Conservation (phyloP, 1,140 invertebrate genomes). For the Hypothenemus hampei region DNA sequence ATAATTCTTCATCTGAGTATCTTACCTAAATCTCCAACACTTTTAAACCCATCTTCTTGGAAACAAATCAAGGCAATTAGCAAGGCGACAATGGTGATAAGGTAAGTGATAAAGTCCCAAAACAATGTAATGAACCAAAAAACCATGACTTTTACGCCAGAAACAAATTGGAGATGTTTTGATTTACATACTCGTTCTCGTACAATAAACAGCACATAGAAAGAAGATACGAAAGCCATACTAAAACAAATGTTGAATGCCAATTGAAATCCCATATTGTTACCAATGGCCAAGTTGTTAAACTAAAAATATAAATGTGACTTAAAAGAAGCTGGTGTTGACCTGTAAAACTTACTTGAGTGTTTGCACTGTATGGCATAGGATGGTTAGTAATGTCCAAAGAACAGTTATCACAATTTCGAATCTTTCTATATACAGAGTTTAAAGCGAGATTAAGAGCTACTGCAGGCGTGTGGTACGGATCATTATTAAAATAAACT, state of each 20-base stretch:
- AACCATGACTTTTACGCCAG: slow-evolving; percentile 64
- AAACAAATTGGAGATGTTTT: slow-evolving; percentile 68
- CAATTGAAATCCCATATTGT: slow-evolving; percentile 54
- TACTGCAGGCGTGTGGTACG: slow-evolving; percentile 59
- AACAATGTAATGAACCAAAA: slow-evolving; percentile 68
- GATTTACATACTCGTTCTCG: slow-evolving; percentile 54
- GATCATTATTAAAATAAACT: slow-evolving; percentile 61
- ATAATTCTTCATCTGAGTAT: background rate
- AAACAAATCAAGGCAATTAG: slow-evolving; percentile 53
- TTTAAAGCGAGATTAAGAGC: slow-evolving; percentile 35
- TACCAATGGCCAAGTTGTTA: slow-evolving; percentile 57
- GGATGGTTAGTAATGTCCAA: slow-evolving; percentile 66
- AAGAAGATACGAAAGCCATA: slow-evolving; percentile 68
- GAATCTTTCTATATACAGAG: slow-evolving; percentile 41
- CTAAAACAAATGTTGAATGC: slow-evolving; percentile 61
- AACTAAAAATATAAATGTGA: slow-evolving; percentile 46
- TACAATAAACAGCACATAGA: slow-evolving; percentile 67
- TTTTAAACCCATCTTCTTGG: slow-evolving; percentile 53
- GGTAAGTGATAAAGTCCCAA: slow-evolving; percentile 68
- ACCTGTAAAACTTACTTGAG: slow-evolving; percentile 36
- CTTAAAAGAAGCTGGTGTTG: background rate
- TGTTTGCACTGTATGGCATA: slow-evolving; percentile 51
- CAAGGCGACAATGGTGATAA: slow-evolving; percentile 51
- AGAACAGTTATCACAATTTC: slow-evolving; percentile 36
- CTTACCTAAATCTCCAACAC: slow-evolving; percentile 50